These are phyloP conservation scores for Pangasius larnaudii DNA, from an alignment of 2,797 vertebrate species.

Conservation along the genomic window DNA sequence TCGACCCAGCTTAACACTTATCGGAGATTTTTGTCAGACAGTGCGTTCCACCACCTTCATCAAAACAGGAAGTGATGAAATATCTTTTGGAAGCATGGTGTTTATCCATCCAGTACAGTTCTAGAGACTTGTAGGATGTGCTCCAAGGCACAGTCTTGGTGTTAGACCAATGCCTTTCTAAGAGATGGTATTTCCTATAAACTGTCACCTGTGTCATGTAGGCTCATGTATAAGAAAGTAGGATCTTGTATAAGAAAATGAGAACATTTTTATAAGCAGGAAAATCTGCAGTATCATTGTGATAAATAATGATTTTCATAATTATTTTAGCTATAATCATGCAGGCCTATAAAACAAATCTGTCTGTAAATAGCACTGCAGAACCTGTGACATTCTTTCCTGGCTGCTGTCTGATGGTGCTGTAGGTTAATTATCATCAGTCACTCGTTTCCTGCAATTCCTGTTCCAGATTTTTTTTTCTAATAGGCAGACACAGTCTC, in stretches of 20 bases:
- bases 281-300: neutral
- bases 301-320: constrained; percentile 10
- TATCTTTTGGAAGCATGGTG: neutral
- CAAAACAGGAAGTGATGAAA: neutral
- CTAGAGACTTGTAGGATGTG: neutral
- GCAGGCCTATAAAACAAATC: constrained; percentile 21
- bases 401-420: constrained; percentile 56
- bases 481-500: constrained; percentile 34
- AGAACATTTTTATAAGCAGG: neutral
- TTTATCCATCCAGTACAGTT: neutral
- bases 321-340: constrained; percentile 13
- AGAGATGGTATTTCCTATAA: too few species aligned
- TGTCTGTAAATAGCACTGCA: constrained; percentile 25
- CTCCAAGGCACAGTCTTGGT: neutral
- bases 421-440: constrained; percentile 72
- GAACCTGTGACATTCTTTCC: constrained; percentile 48
- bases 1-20: neutral
- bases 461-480: constrained; percentile 41
- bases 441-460: constrained; percentile 60
- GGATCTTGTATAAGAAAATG: neutral
- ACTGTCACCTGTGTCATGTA: neutral
- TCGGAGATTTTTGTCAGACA: neutral
- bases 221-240: neutral
- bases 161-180: neutral
- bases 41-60: neutral